Conservation (phyloP, 2,113 vertebrate genomes). For the Callionymus lyra region DNA sequence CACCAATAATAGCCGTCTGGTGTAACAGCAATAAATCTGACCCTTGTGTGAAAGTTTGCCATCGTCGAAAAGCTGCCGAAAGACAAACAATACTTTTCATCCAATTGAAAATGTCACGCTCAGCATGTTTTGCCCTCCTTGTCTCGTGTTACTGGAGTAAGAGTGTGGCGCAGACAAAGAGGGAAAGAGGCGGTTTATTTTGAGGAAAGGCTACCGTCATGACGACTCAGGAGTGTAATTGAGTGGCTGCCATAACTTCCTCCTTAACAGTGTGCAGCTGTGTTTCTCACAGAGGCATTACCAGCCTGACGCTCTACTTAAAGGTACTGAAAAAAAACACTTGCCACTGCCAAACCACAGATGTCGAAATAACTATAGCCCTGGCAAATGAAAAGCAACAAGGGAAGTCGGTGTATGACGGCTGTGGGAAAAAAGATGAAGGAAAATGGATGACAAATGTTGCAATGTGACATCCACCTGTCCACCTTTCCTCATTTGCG, state of each 20-base stretch:
- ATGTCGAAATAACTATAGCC: slow-evolving; percentile 48
- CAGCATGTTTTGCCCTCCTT: neutral
- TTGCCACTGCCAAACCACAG: slow-evolving; percentile 53
- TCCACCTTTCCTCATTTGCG: too few species aligned
- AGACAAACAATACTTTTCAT: too few species aligned
- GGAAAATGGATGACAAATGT: slow-evolving; percentile 9
- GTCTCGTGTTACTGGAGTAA: neutral
- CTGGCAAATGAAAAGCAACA: slow-evolving; percentile 35
- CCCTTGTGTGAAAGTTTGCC: too few species aligned
- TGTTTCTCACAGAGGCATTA: slow-evolving; percentile 51
- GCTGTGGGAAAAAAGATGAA: slow-evolving; percentile 18
- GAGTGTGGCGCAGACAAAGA: slow-evolving; percentile 12
- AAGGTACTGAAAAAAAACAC: slow-evolving; percentile 33
- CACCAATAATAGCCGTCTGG: too few species aligned
- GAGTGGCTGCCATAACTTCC: slow-evolving; percentile 51
- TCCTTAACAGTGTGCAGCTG: slow-evolving; percentile 57
- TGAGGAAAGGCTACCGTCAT: slow-evolving; percentile 29
- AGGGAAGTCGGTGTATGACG: slow-evolving; percentile 52
- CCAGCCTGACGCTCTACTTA: slow-evolving; percentile 45
- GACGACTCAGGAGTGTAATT: slow-evolving; percentile 42
- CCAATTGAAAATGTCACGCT: slow-evolving; percentile 4
- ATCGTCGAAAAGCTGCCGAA: too few species aligned
- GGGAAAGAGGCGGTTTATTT: slow-evolving; percentile 3
- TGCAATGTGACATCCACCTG: slow-evolving; percentile 27
- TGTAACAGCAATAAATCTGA: too few species aligned